Percentiles rank a stretch among this genome's conserved stretches.
These are phyloP conservation scores for Heliconius melpomene DNA, from an alignment of 1,140 invertebrate species.

Conservation along the genomic window DNA sequence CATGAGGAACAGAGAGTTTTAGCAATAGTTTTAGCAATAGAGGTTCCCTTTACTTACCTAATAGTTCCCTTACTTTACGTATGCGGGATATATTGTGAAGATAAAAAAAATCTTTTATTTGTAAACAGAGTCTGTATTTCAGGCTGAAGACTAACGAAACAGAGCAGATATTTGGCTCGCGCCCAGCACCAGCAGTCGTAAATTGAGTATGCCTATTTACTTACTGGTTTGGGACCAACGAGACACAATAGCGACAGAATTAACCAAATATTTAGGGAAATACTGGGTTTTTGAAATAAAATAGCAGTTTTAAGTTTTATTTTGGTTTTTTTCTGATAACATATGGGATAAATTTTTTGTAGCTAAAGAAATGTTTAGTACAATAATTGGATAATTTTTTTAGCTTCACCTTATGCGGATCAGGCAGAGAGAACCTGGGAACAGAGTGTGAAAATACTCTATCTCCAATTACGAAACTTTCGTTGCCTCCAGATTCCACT, in stretches of 20 bases:
- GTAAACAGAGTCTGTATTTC: constrained; percentile 16
- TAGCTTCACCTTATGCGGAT: too few species aligned
- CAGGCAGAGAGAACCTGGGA: too few species aligned
- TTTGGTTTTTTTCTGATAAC: too few species aligned
- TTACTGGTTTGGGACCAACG: constrained; percentile 29
- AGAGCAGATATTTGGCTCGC: constrained; percentile 26
- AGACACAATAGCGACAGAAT: constrained; percentile 10
- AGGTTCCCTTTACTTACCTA: neutral
- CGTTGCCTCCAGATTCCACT: too few species aligned
- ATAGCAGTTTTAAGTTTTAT: neutral
- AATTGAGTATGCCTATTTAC: constrained; percentile 30
- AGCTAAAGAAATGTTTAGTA: too few species aligned
- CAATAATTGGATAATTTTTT: too few species aligned
- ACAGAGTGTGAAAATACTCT: too few species aligned
- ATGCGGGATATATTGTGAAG: neutral
- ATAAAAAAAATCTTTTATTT: neutral
- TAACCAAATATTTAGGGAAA: neutral
- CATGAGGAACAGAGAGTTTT: too few species aligned
- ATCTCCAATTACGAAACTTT: too few species aligned
- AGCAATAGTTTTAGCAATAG: too few species aligned
- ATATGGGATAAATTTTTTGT: too few species aligned
- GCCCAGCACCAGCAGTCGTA: constrained; percentile 17
- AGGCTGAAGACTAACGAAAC: constrained; percentile 20
- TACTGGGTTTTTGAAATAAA: neutral
- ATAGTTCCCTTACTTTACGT: neutral